A percentile compares a stretch with the other conserved stretches of the same genome.
Evolutionary conservation across 2,888 invertebrate species (phyloP).

Genomic region (Apamea crenata): DNA sequence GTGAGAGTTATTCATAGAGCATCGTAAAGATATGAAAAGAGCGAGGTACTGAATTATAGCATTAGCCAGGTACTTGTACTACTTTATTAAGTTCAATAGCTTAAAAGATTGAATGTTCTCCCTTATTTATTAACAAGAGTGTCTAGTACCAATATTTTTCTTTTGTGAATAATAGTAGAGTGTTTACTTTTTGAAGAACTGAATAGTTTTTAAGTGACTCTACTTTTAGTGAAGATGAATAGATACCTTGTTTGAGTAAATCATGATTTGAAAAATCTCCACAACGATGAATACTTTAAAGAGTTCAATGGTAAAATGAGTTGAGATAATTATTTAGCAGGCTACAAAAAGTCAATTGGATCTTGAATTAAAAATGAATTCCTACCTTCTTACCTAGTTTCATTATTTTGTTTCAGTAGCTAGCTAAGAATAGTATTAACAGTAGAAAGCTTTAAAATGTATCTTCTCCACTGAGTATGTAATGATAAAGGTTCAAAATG

Average conservation of each 20-base stretch:
- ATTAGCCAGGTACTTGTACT: background rate
- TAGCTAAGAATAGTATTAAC: background rate
- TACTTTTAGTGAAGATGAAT: background rate
- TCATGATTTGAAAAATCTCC: background rate
- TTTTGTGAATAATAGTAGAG: background rate
- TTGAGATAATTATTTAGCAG: background rate
- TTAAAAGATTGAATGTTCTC: background rate
- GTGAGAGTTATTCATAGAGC: conserved; percentile 22
- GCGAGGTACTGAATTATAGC: conserved; percentile 12
- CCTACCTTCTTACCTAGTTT: background rate
- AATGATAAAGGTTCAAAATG: no score
- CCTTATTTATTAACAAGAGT: background rate
- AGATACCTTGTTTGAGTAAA: background rate
- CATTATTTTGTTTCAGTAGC: background rate
- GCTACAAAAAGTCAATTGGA: background rate
- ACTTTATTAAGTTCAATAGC: background rate
- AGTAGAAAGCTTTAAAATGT: background rate
- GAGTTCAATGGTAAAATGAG: background rate
- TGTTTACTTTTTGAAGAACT: background rate
- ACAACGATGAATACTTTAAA: background rate
- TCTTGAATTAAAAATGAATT: background rate
- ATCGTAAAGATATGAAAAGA: conserved; percentile 22
- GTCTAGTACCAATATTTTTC: background rate
- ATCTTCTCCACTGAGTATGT: no score
- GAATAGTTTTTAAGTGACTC: background rate